Base-by-base conservation (phyloP, 2,797 vertebrate species). In the Syngnathus rostellatus region DNA sequence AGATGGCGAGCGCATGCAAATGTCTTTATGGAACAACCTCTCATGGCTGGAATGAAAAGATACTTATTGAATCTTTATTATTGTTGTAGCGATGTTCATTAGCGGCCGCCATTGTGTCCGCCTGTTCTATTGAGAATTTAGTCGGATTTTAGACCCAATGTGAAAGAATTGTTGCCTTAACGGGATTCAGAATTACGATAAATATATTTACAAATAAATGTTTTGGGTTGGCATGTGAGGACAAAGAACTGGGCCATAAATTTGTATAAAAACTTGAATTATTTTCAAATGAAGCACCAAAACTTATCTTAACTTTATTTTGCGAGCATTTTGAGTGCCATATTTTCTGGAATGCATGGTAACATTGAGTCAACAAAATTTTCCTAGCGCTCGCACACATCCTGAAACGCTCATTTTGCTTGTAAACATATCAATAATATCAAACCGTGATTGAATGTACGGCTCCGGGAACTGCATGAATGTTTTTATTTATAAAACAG, bases 31-130 rank as follows among this genome's bases (percentile, higher is more conserved):
- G 68, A 74, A 66, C 78, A 77, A 78, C 76, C 72, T 78, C 81
- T 82, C 72, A 73, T 63, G 69, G 70, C 61, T 59, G 67, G 53
- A n/a, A 68, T 78, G 73, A 74, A 46, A 65, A 67, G 76, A 76
- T 68, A 64, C 77, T 86, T 84, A 88, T 89, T 86, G 85, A 86
- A 81, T 90, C 74, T 83, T 78, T 81, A 81, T 78, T 82, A 81
- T 84, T 86, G 50, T 48, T 65, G 55, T 65, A 63, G 55, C 76
- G 75, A 74, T 71, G 38, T 31, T 69, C 53, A 67, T 65, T 75
- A 62, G n/a, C n/a, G n/a, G 39, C 10, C 59, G 14, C n/a, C 39
- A 21, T 21, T 41, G 39, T 38, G 55, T 58, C 55, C 12, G 25
- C 12, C 25, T 17, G 55, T 19, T 60, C 38, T 6, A 21, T 60